Percentiles rank a stretch among this genome's conserved stretches.
phyloP scores from a whole-genome alignment of 1,140 invertebrate genomes.

The Bombus affinis region DNA sequence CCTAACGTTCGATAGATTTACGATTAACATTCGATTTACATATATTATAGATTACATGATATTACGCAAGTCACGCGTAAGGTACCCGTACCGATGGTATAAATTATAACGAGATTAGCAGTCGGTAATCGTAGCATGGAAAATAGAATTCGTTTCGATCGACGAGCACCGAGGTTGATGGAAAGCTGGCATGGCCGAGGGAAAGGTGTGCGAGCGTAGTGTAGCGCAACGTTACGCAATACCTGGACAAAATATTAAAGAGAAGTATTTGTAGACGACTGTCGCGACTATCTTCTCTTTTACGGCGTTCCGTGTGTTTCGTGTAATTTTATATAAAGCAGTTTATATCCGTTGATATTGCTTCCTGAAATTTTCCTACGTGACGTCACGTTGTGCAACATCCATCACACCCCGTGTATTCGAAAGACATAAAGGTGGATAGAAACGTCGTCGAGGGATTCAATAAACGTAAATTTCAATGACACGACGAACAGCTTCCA shows the following conservation, averaged over 20 bases:
- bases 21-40: no score
- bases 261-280: neutral
- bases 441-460: neutral
- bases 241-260: constrained; percentile 12
- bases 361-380: constrained; percentile 6
- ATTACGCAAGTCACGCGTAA: neutral
- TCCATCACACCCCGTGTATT: neutral
- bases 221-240: constrained; percentile 53
- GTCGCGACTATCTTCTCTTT: neutral
- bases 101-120: neutral
- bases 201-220: neutral
- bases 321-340: neutral
- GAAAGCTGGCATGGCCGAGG: neutral
- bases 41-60: neutral
- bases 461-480: constrained; percentile 3
- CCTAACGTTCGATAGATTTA: neutral
- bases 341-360: neutral
- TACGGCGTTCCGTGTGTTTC: no score
- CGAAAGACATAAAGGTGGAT: neutral
- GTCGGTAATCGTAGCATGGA: neutral
- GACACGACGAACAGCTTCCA: neutral
- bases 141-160: neutral
- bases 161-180: neutral
- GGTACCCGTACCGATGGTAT: neutral
- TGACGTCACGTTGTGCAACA: constrained; percentile 15